phyloP scores from a whole-genome alignment of 2,797 vertebrate genomes.

The Falco berigora region DNA sequence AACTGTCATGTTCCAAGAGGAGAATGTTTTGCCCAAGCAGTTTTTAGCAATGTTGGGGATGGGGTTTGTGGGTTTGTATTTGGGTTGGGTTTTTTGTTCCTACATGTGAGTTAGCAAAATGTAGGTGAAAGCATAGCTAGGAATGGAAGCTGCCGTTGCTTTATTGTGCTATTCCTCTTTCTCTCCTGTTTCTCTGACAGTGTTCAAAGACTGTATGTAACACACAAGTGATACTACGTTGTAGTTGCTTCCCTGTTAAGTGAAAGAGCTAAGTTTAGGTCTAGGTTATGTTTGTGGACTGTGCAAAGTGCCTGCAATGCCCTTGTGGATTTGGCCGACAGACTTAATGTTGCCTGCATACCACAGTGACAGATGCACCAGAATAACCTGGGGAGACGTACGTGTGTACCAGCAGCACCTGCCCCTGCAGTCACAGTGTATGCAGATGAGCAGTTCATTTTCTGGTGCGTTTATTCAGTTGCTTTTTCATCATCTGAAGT shows the following conservation, averaged over 20 bases:
- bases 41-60: neutral
- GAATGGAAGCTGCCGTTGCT: neutral
- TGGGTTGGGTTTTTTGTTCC: neutral
- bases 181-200: neutral
- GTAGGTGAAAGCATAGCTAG: neutral
- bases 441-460: neutral
- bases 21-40: neutral
- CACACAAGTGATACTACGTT: neutral
- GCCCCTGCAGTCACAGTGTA: neutral
- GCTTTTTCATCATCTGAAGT: neutral
- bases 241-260: neutral
- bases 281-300: neutral
- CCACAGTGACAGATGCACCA: neutral
- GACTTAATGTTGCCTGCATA: neutral
- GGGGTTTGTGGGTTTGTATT: fast-evolving
- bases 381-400: neutral
- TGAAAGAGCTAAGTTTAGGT: neutral
- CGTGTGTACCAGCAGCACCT: neutral
- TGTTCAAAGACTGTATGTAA: neutral
- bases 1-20: neutral
- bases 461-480: neutral
- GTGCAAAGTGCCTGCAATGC: neutral
- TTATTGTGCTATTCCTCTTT: neutral
- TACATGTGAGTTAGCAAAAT: neutral
- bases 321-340: neutral